Evolutionary conservation across 2,113 vertebrate genomes (phyloP), one percentile per base, ranked within the genome.

Genomic region (Rhea americana): DNA sequence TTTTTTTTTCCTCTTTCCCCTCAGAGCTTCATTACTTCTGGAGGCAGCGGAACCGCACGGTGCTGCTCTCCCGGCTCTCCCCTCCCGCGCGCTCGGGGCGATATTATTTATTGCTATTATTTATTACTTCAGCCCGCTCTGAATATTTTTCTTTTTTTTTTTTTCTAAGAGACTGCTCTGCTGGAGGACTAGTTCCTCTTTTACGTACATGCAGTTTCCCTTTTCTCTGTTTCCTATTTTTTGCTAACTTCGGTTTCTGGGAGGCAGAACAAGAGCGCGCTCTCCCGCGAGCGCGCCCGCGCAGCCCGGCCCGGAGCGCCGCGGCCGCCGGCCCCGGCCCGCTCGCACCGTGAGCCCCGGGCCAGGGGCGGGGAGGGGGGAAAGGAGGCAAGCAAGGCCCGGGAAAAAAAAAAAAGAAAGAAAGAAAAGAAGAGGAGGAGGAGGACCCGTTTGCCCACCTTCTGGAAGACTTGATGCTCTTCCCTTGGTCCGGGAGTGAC

Each of bases 401-500:
- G 35, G 35, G 35, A 35, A 35, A 35, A 35, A 35, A 35, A 35
- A 35, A n/a, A n/a, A n/a, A 78, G 87, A 65, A 41, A 48, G 47
- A 32, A 50, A 48, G 53, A 45, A n/a, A 53, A 59, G 74, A 35
- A 35, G 35, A 90, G 61, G 61, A 68, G 74, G 78, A 85, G 81
- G 67, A 92, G 65, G 85, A 75, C 86, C 73, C 7, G 51, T 76
- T 58, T 76, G 47, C 72, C 73, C 51, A 58, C 41, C 78, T 71
- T 86, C 74, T 59, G 28, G 86, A 91, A 87, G 94, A 95, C 92
- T 94, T 89, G 32, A 97, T 97, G 97, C 96, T 95, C 76, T 97
- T 97, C 89, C 89, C 95, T 90, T 97, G 93, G 94, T 95, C 95
- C 90, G 93, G 93, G 96, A 96, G 92, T 97, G 98, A 98, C 97